Evolutionary conservation across 2,888 invertebrate species (phyloP).

Genomic region (Loripinus fragilis): DNA sequence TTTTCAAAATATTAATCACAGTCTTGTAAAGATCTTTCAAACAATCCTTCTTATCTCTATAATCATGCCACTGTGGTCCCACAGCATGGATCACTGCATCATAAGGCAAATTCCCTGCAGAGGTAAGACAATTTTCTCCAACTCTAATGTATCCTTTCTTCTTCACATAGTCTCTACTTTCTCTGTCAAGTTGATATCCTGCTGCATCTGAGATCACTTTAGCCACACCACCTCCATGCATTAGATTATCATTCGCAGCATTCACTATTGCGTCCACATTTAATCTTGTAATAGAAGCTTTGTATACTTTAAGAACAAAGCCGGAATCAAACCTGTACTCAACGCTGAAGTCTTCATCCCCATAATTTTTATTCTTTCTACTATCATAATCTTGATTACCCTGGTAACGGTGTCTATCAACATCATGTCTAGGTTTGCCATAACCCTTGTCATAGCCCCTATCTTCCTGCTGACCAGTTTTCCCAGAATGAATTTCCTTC

Average conservation of each 20-base stretch:
- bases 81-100: conserved; percentile 61
- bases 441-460: not conserved
- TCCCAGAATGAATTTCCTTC: too few relatives aligned
- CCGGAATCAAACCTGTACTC: conserved; percentile 11
- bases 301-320: conserved; percentile 47
- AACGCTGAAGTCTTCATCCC: conserved; percentile 26
- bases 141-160: conserved; percentile 29
- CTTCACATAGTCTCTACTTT: conserved; percentile 39
- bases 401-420: not conserved
- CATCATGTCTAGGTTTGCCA: not conserved
- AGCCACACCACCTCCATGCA: conserved; percentile 61
- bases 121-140: conserved; percentile 45
- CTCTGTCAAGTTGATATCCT: conserved; percentile 40
- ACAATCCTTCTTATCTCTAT: conserved; percentile 56
- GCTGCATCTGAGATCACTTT: conserved; percentile 51
- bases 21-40: conserved; percentile 53
- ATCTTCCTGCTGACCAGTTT: too few relatives aligned
- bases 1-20: conserved; percentile 53
- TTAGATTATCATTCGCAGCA: conserved; percentile 58
- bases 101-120: conserved; percentile 47
- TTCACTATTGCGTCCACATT: conserved; percentile 56
- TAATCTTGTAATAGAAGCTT: conserved; percentile 45
- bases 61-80: conserved; percentile 56
- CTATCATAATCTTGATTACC: not conserved
- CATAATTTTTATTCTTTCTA: not conserved